Percentiles rank a stretch among this genome's conserved stretches.
phyloP scores from a whole-genome alignment of 2,888 invertebrate species.

The Amphiduros pacificus region DNA sequence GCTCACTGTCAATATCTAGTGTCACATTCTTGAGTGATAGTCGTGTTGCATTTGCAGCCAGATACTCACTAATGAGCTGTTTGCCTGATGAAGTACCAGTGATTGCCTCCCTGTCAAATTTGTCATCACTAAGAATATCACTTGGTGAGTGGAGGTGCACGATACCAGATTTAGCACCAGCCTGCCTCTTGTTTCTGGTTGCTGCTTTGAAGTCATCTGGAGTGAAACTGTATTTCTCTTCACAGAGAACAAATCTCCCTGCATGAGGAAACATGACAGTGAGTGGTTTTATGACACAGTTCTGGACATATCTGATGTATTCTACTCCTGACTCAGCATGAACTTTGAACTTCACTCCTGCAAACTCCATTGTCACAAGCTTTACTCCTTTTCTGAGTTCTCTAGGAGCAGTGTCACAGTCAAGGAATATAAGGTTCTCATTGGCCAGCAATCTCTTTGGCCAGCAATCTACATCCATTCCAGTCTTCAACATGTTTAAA shows the following conservation, averaged over 20 bases:
- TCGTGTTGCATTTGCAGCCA: not conserved
- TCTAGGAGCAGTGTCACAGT: too few species aligned
- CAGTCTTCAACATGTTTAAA: not conserved
- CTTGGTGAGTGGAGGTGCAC: constrained; percentile 7
- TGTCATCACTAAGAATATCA: not conserved
- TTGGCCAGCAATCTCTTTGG: too few species aligned
- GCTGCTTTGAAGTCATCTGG: constrained; percentile 23
- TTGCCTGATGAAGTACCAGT: not conserved
- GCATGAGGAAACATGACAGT: constrained; percentile 10
- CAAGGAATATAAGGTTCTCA: too few species aligned
- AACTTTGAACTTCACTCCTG: constrained; percentile 1
- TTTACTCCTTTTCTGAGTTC: not conserved
- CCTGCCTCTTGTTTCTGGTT: constrained; percentile 5
- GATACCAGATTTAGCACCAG: not conserved
- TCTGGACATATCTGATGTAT: constrained; percentile 18
- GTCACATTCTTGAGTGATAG: not conserved
- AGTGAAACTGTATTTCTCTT: constrained; percentile 31
- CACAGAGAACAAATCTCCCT: constrained; percentile 24
- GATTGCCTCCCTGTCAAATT: too few species aligned
- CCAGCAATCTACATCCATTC: not conserved
- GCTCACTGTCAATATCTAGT: not conserved
- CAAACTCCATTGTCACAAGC: not conserved
- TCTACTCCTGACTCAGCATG: not conserved
- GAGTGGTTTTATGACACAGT: constrained; percentile 14
- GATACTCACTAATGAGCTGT: constrained; percentile 2